Conservation (phyloP, 2,888 invertebrate genomes). For the Lomographa bimaculata region DNA sequence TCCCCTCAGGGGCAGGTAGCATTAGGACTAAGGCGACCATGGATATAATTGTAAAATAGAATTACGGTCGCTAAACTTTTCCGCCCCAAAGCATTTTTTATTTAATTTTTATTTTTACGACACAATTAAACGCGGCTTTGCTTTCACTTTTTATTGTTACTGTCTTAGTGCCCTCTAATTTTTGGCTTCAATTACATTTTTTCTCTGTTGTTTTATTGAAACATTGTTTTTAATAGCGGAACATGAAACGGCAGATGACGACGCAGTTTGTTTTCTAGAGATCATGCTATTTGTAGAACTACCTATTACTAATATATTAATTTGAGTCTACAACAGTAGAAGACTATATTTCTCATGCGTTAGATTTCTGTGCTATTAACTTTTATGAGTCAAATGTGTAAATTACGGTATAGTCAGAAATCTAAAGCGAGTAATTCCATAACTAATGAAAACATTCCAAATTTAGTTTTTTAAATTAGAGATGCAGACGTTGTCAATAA, state of each 20-base stretch:
- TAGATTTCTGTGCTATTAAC: conserved; percentile 6
- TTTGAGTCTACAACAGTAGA: not conserved
- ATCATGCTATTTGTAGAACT: conserved; percentile 24
- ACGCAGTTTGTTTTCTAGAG: conserved; percentile 33
- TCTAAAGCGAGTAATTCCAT: not conserved
- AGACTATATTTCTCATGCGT: not conserved
- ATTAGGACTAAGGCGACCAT: conserved; percentile 62
- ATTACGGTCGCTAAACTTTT: conserved; percentile 75
- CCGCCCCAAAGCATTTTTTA: conserved; percentile 77
- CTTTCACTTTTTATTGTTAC: conserved; percentile 82
- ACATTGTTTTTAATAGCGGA: conserved; percentile 72
- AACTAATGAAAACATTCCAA: not conserved
- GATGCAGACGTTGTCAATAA: conserved; percentile 52
- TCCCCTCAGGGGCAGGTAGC: conserved; percentile 64
- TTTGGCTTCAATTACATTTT: conserved; percentile 78
- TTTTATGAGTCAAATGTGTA: no score
- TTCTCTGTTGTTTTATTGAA: conserved; percentile 70
- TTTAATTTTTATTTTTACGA: conserved; percentile 83
- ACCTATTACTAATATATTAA: conserved; percentile 2
- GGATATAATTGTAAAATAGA: conserved; percentile 72
- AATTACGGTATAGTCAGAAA: conserved; percentile 1
- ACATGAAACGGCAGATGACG: conserved; percentile 37
- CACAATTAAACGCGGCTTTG: conserved; percentile 81
- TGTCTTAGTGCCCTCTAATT: conserved; percentile 80
- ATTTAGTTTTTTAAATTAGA: conserved; percentile 16